Evolutionary conservation across 2,113 vertebrate genomes (phyloP).

Genomic region (Willisornis vidua): DNA sequence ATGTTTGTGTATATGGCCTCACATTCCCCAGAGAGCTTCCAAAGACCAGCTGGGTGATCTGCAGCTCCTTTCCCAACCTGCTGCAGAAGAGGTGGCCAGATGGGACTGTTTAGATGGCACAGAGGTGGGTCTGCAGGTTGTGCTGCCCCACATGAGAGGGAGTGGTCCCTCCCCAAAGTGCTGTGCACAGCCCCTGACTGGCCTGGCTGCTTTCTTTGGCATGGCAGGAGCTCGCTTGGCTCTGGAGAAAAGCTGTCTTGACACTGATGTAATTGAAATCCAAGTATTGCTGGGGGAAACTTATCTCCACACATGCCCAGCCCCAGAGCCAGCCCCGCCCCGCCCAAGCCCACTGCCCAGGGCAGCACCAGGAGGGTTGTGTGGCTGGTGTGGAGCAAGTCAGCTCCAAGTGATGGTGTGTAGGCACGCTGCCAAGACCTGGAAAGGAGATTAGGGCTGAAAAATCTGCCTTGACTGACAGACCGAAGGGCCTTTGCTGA

Average conservation of each 20-base stretch:
- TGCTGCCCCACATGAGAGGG: background rate
- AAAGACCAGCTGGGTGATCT: background rate
- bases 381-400: background rate
- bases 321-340: background rate
- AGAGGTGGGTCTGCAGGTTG: background rate
- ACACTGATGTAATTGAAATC: background rate
- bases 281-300: background rate
- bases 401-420: background rate
- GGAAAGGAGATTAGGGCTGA: background rate
- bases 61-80: background rate
- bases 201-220: conserved; percentile 14
- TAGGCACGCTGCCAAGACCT: background rate
- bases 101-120: background rate
- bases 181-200: background rate
- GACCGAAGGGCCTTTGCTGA: background rate
- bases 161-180: fast-evolving
- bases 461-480: background rate
- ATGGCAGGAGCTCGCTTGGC: background rate
- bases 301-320: conserved; percentile 10
- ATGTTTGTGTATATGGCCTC: fast-evolving
- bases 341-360: fast-evolving
- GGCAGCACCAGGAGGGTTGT: background rate
- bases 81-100: fast-evolving
- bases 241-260: background rate
- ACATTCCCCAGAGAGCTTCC: background rate